Conservation (phyloP, 1,140 invertebrate species). For the Heliconius hewitsoni region DNA sequence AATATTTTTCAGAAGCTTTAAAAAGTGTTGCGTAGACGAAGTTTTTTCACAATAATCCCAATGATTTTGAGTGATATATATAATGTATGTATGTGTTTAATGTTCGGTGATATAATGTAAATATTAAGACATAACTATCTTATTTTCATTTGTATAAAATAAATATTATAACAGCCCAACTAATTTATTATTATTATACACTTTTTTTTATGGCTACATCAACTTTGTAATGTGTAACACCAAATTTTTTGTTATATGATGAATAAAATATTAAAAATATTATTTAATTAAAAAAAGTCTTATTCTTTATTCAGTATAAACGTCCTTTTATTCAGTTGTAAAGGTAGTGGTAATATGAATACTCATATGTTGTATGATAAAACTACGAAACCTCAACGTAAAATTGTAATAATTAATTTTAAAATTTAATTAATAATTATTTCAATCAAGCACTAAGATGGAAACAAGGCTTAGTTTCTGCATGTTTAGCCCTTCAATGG, state of each 20-base stretch:
- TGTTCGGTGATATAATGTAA: neutral
- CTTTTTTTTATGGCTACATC: neutral
- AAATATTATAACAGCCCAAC: neutral
- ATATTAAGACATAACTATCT: neutral
- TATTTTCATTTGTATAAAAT: neutral
- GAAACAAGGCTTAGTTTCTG: slow-evolving; percentile 26
- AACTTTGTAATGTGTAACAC: neutral
- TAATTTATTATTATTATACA: neutral
- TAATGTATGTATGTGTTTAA: slow-evolving; percentile 28
- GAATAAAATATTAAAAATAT: neutral
- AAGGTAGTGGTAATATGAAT: neutral
- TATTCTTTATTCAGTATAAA: slow-evolving; percentile 5
- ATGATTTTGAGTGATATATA: slow-evolving; percentile 30
- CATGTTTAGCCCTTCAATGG: slow-evolving; percentile 25
- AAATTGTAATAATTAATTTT: neutral
- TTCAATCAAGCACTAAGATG: slow-evolving; percentile 30
- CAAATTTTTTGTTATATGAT: too few species aligned
- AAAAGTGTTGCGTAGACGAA: neutral
- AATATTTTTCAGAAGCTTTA: neutral
- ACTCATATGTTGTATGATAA: neutral
- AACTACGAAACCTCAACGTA: neutral
- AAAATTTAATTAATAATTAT: slow-evolving; percentile 6
- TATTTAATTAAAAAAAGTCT: neutral
- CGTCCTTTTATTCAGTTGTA: slow-evolving; percentile 8
- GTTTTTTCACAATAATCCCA: neutral